Conservation (phyloP, 2,113 vertebrate species). For the Aviceda subcristata region DNA sequence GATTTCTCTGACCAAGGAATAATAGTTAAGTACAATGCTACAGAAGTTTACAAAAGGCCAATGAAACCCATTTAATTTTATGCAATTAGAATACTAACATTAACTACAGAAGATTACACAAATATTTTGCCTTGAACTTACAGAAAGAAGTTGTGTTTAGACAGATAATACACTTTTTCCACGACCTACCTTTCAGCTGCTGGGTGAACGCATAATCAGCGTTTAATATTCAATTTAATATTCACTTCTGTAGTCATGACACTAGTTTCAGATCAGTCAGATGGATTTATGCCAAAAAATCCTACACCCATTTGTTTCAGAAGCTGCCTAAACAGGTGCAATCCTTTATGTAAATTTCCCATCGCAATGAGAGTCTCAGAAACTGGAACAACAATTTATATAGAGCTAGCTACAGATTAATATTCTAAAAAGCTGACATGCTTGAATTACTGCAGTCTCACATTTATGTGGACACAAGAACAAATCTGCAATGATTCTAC, state of each 20-base stretch:
- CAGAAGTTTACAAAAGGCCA: slow-evolving; percentile 19
- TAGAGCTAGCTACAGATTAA: not conserved
- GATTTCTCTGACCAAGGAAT: slow-evolving; percentile 34
- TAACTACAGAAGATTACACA: not conserved
- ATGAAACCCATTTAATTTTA: not conserved
- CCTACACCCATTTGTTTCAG: slow-evolving; percentile 43
- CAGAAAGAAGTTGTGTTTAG: not conserved
- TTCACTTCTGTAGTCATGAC: not conserved
- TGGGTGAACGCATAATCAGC: not conserved
- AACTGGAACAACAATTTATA: slow-evolving; percentile 26
- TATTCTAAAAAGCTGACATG: slow-evolving; percentile 10
- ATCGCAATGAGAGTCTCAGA: not conserved
- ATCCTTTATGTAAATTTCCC: slow-evolving; percentile 39
- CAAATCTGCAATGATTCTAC: not conserved
- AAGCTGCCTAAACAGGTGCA: slow-evolving; percentile 46
- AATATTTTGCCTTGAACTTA: not conserved
- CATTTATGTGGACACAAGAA: not conserved
- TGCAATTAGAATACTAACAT: slow-evolving; percentile 16
- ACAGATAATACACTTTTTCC: not conserved
- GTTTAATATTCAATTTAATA: slow-evolving; percentile 24
- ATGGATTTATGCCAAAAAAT: slow-evolving; percentile 26
- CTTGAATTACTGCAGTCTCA: slow-evolving; percentile 4
- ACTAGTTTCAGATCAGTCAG: not conserved
- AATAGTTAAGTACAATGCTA: slow-evolving; percentile 23
- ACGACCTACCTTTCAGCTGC: not conserved